Evolutionary conservation across 2,113 vertebrate species (phyloP).

Genomic region (Oryctolagus cuniculus): mOryCun1.1 NC_091432.1:60205501-60206000

Average conservation of each 20-base stretch:
- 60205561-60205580: neutral
- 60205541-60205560: neutral
- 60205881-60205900: neutral
- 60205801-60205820: neutral
- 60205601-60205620: neutral
- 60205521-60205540: neutral
- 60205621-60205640: neutral
- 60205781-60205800: neutral
- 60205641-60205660: neutral
- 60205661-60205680: neutral
- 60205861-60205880: neutral
- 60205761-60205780: neutral
- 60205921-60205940: neutral
- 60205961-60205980: neutral
- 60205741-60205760: conserved; percentile 34
- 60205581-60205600: neutral
- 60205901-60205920: neutral
- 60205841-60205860: conserved; percentile 1
- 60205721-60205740: neutral
- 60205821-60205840: neutral
- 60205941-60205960: neutral
- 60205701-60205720: neutral
- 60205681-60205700: neutral
- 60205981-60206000: conserved; percentile 17
- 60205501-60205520: neutral